Percentiles rank a stretch among this genome's conserved stretches.
Evolutionary conservation across 37 sponge, comb jelly and placozoan genomes (phyloP).

Genomic region (Theonella swinhoei): DNA sequence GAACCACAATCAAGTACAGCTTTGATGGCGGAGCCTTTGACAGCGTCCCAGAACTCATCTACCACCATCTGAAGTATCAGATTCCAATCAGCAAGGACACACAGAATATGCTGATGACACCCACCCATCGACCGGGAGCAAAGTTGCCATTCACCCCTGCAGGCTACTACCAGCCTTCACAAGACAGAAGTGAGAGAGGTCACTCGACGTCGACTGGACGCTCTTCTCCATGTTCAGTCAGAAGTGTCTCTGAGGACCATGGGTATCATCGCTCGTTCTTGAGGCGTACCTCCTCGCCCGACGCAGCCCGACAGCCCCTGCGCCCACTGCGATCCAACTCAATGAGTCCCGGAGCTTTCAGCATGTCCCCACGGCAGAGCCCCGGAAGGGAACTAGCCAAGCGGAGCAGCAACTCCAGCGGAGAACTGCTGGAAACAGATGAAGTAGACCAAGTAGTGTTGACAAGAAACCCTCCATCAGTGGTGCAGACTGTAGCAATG

Average conservation of each 20-base stretch:
- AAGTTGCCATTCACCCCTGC: neutral
- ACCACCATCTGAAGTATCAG: constrained; percentile 71
- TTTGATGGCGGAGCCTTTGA: constrained; percentile 83
- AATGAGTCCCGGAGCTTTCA: neutral
- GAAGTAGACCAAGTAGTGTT: neutral
- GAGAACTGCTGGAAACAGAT: constrained; percentile 18
- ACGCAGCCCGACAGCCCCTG: neutral
- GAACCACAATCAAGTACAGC: constrained; percentile 53
- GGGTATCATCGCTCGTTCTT: constrained; percentile 10
- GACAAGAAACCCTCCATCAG: neutral
- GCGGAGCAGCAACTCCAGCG: constrained; percentile 25
- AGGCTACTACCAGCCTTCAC: neutral
- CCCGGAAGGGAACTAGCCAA: neutral
- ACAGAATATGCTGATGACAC: constrained; percentile 47
- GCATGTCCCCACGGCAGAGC: constrained; percentile 6
- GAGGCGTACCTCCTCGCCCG: neutral
- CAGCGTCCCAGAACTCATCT: constrained; percentile 74
- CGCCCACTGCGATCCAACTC: neutral
- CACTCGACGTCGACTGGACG: neutral
- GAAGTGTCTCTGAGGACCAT: constrained; percentile 12
- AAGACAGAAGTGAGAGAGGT: neutral
- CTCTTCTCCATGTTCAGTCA: neutral
- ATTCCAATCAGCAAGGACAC: constrained; percentile 57
- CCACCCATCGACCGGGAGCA: constrained; percentile 36
- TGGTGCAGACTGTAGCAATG: too few species aligned